Evolutionary conservation across 2,888 invertebrate species (phyloP), one percentile per base, ranked within the genome.

Genomic region (Chloromyia formosa): DNA sequence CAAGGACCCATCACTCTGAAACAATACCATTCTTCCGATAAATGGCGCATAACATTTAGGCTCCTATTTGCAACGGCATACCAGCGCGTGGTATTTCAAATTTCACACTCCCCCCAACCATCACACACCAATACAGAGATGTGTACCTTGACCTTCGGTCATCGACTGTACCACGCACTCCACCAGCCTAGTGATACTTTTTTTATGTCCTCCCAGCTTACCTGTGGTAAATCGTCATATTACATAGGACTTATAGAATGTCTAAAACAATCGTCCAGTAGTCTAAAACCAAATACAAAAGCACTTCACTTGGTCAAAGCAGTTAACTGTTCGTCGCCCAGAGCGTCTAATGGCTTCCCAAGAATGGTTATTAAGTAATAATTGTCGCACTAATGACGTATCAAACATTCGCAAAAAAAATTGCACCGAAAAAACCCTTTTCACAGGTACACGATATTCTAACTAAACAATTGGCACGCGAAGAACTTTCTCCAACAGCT

Each of bases 151-250:
- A 35, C 27, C 27, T 35, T 35, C 3, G 27, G 27, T 35, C 27
- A 35, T 35, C 7, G 27, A 35, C 2, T 7, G 7, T 4, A 7
- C 3, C 2, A 7, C 27, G 3, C 27, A 35, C 7, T 35, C 27
- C 27, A 7, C 7, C 27, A 35, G 7, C 7, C 27, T 4, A 2
- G 7, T 4, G 27, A 35, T 35, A 35, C 27, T 35, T 35, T 35
- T 35, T 35, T 35, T 7, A 35, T 35, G 27, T 49, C 16, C 10
- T 49, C 3, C 2, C 12, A n/a, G 2, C 49, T 7, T n/a, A 49
- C 49, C 49, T 49, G 49, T 49, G 49, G 49, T 49, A 49, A n/a
- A 49, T 49, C 16, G 49, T 49, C 49, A 49, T 49, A 5, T 42
- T 42, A n/a, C 42, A 42, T n/a, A 42, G 42, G 42, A 42, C 7